Evolutionary conservation across 2,888 invertebrate genomes (phyloP), one percentile per base, ranked within the genome.

Genomic region (Heliconius sara): DNA sequence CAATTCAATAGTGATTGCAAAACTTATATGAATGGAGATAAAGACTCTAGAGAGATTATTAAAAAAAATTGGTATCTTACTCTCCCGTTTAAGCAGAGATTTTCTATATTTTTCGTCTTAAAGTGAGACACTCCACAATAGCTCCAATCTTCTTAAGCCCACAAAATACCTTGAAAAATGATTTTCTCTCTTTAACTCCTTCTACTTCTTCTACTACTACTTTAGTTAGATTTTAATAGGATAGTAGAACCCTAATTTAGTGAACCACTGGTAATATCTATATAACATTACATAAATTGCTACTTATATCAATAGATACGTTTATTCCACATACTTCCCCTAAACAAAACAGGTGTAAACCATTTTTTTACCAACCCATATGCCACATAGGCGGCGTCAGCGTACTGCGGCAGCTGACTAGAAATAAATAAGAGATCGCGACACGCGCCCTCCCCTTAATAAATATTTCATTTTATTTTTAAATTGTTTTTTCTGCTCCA

Each of bases 381-480:
- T 92, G 93, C 87, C 90, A 89, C 85, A 87, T 88, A 60, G 66
- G 86, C 85, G 89, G 90, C 52, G 19, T 39, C 39, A 39, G 39
- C 10, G 19, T 52, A 9, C 52, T 90, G 87, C 92, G 89, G 90
- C 95, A 94, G 95, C 95, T 95, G 95, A 94, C 87, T 88, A 87
- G 85, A 89, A 91, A 93, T 94, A 94, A 93, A 94, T 93, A 93
- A 91, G 90, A 90, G 86, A 87, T 89, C 90, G 88, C 88, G 93
- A 92, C 95, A 94, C 95, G 95, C 85, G 81, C 91, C 93, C 93
- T 93, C 93, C 93, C 91, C 91, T 92, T 93, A 91, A 92, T 93
- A 94, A 95, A 94, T 93, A 94, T 92, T 95, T 90, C 94, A 93
- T 95, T 95, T 95, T 95, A 95, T 95, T 95, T 95, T 95, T 95